Evolutionary conservation across 2,888 invertebrate genomes (phyloP).

Genomic region (Nesidiocoris tenuis): DNA sequence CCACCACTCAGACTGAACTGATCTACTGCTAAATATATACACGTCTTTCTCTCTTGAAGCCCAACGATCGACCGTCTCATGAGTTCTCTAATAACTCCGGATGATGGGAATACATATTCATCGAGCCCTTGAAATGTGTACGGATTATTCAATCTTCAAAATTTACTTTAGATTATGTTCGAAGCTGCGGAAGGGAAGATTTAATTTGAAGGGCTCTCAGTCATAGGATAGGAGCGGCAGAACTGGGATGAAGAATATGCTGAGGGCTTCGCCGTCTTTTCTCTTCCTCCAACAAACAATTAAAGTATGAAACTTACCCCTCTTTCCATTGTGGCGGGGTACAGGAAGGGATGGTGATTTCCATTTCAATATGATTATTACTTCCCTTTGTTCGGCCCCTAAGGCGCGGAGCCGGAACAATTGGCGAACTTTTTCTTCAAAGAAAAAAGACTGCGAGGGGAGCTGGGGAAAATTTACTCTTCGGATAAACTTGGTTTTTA

Average conservation of each 20-base stretch:
- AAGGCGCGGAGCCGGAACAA: conserved; percentile 36
- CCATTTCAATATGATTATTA: conserved; percentile 45
- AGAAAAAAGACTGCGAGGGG: not conserved
- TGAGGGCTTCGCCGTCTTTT: not conserved
- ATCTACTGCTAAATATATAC: no score
- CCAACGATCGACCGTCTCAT: not conserved
- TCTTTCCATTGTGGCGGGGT: not conserved
- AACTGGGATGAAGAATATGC: not conserved
- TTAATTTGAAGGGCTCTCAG: conserved; percentile 30
- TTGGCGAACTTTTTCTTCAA: conserved; percentile 35
- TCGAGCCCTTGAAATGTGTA: not conserved
- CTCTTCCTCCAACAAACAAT: conserved; percentile 39
- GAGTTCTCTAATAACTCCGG: not conserved
- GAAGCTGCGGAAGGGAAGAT: conserved; percentile 23
- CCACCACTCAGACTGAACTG: no score
- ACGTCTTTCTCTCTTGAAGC: no score
- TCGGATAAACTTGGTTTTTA: conserved; percentile 37
- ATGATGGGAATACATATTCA: conserved; percentile 23
- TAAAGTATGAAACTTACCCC: conserved; percentile 45
- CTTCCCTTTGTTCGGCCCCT: conserved; percentile 39
- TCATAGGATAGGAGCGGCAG: conserved; percentile 6
- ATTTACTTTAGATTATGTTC: conserved; percentile 37
- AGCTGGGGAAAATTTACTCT: conserved; percentile 27
- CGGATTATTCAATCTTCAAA: conserved; percentile 27
- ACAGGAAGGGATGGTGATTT: conserved; percentile 22